Percentiles rank a stretch among this genome's conserved stretches.
These are phyloP conservation scores for Chrysolina haemoptera DNA, from an alignment of 2,888 invertebrate species.

Conservation along the genomic window DNA sequence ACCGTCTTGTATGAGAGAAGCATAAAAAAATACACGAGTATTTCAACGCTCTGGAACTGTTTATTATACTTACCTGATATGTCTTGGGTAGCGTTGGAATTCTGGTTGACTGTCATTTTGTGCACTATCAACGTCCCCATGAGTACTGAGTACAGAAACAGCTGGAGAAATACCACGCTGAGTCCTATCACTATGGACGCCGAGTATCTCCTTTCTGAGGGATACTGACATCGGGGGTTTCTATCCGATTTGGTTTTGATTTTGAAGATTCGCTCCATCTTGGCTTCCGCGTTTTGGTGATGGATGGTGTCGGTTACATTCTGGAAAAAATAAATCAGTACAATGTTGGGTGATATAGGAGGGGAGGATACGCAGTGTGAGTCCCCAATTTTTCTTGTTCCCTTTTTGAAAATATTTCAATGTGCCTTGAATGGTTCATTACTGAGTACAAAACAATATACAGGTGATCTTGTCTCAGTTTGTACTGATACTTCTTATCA, in stretches of 20 bases:
- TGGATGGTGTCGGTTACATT: not conserved
- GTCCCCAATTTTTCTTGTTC: no score
- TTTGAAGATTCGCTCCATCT: slow-evolving; percentile 79
- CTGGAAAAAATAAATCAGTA: not conserved
- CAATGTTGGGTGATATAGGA: not conserved
- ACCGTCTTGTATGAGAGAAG: no score
- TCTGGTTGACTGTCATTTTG: slow-evolving; percentile 47
- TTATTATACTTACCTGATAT: not conserved
- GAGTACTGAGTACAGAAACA: slow-evolving; percentile 74
- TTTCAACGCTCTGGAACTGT: no score
- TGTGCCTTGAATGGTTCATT: no score
- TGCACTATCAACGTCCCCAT: slow-evolving; percentile 72
- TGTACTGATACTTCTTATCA: no score
- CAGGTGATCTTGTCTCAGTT: no score
- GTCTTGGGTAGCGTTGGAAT: slow-evolving; percentile 1
- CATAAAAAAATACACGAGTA: no score
- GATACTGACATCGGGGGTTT: slow-evolving; percentile 74
- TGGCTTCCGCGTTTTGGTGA: not conserved
- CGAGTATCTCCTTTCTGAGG: slow-evolving; percentile 79
- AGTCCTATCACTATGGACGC: slow-evolving; percentile 79
- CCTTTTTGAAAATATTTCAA: no score
- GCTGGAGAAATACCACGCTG: slow-evolving; percentile 75
- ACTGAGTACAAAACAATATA: no score
- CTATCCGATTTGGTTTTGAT: slow-evolving; percentile 78
- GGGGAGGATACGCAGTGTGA: not conserved